A percentile compares a stretch with the other conserved stretches of the same genome.
These are phyloP conservation scores for Myanophis thanlyinensis DNA, from an alignment of 2,113 vertebrate genomes.

Conservation along the genomic window DNA sequence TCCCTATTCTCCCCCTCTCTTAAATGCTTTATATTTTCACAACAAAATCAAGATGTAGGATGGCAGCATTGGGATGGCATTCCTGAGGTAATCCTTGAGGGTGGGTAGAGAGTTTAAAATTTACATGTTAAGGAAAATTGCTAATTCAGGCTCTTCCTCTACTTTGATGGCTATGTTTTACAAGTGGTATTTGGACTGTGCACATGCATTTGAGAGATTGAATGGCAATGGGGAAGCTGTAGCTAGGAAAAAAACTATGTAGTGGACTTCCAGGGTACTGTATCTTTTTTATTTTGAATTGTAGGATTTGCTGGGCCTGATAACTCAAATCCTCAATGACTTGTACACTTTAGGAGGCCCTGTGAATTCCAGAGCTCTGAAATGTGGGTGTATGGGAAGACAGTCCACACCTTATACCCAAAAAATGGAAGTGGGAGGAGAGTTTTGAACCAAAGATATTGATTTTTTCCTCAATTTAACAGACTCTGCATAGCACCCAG, in stretches of 20 bases:
- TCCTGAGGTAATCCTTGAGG: conserved; percentile 1
- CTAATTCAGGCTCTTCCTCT: not conserved
- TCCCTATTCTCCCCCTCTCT: too few relatives aligned
- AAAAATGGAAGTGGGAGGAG: not conserved
- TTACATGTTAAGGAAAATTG: not conserved
- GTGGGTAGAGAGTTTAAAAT: not conserved
- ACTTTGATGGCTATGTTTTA: not conserved
- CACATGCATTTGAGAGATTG: not conserved
- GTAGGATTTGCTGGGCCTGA: not conserved
- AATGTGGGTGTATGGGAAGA: too few relatives aligned
- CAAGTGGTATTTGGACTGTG: not conserved
- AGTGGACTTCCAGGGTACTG: not conserved
- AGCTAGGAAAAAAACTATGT: not conserved
- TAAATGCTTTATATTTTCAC: not conserved
- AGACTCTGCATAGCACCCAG: not conserved
- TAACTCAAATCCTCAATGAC: not conserved
- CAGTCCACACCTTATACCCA: not conserved
- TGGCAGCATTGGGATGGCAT: not conserved
- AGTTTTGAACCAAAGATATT: not conserved
- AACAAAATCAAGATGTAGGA: not conserved
- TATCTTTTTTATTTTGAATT: not conserved
- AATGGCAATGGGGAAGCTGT: not conserved
- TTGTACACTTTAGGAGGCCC: not conserved
- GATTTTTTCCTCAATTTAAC: not conserved
- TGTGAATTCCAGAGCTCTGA: not conserved